Evolutionary conservation across 2,888 invertebrate species (phyloP), one percentile per base, ranked within the genome.

Genomic region (Brachycybe producta): DNA sequence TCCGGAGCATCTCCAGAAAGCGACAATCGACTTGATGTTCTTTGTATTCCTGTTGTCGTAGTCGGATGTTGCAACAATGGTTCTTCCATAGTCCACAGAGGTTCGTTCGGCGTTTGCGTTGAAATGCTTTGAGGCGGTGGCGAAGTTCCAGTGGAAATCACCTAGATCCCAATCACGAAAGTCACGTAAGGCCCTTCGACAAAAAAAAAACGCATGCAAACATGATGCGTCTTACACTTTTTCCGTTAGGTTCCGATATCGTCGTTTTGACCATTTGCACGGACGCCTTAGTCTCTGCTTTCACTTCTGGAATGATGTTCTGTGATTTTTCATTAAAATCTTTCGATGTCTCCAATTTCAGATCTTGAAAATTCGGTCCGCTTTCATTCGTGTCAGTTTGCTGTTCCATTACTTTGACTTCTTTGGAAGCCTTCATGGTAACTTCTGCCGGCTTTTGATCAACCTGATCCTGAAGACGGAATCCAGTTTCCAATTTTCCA

Each of bases 61-160:
- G 8, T 38, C 15, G n/a, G 38, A 17, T 7, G n/a, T 38, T 11
- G 38, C 8, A 17, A 8, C 41, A n/a, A 8, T 8, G 41, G 45
- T 5, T 26, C 28, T 21, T 21, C 23, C n/a, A 36, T 15, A 23
- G 35, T 15, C 34, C 21, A 35, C 5, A 26, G 15, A 2, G 19
- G 15, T 24, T 13, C 35, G 32, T 34, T 19, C 4, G 50, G 44
- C 11, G 53, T 51, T 47, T 88, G 87, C 23, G 87, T 88, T 24
- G 86, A 84, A 61, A 84, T 85, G 63, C 73, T 84, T 67, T 87
- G 87, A 2, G 87, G 86, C 28, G 85, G 84, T 38, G 87, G 86
- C 28, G 85, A 86, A 28, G 86, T 86, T 52, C 82, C 84, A 43
- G 80, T 83, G 52, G 82, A 82, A 38, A 70, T 68, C 27, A 68